Evolutionary conservation across 1,140 invertebrate genomes (phyloP), one percentile per base, ranked within the genome.

Genomic region (Sesamia nonagrioides): DNA sequence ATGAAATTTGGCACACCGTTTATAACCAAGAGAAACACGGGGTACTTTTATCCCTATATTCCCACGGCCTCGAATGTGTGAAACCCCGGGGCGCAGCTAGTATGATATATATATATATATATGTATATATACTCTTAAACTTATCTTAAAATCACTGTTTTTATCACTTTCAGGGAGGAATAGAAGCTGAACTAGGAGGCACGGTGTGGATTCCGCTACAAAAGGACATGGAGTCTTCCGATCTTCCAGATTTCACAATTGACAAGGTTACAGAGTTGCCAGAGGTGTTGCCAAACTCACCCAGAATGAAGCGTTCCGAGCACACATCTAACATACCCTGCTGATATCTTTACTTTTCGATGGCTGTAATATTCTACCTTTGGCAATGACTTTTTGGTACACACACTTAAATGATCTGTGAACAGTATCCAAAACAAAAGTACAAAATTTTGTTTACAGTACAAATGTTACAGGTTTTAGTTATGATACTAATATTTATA

Each of bases 171-270:
- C 80, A 95, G 96, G 98, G 98, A 60, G 97, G 97, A 37, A 97
- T 97, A 82, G 93, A 97, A 91, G 97, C 97, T 27, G 96, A 97
- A 80, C 89, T 98, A 58, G 96, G 96, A 6, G 96, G 96, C 9
- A 98, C 97, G 0, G 96, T 98, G 13, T 98, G 98, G 97, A 96
- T 98, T 79, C 97, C 97, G 9, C 86, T 96, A 33, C 89, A 92
- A 37, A 91, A 92, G 66, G 91, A 94, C 63, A 89, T 92, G 81
- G 87, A 91, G 78, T 85, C 88, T 63, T 92, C 93, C 0, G 92
- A 94, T 37, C 80, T 94, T n/a, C 95, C 95, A 0, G 93, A 95
- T 79, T 93, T 92, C 82, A 95, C 93, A 0, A 95, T 95, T 45
- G 92, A 95, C 68, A 94, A 92, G 18, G 94, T 95, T 15, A 95